These are phyloP conservation scores for cat (Felis catus) DNA, from an alignment of 2,113 vertebrate genomes.

Conservation along the genomic window DNA sequence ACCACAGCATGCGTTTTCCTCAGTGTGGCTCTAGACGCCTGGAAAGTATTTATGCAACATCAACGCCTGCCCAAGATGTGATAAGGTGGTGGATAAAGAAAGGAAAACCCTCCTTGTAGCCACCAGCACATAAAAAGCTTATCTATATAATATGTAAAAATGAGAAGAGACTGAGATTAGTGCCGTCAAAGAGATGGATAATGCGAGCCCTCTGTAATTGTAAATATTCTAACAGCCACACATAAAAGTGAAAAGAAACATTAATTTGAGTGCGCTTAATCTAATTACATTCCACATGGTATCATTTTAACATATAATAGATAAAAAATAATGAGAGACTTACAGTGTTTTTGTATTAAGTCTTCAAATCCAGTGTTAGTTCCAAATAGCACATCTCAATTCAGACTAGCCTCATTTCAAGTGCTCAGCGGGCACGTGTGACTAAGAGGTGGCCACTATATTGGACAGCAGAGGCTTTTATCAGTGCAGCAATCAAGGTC, in stretches of 20 bases:
- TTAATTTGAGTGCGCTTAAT: background rate
- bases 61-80: background rate
- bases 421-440: accelerated
- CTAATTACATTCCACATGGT: background rate
- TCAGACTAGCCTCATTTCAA: background rate
- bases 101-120: background rate
- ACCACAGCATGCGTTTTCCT: background rate
- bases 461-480: background rate
- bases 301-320: background rate
- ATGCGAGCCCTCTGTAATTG: background rate
- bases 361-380: background rate
- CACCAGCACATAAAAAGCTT: background rate
- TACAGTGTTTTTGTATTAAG: background rate
- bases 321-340: background rate
- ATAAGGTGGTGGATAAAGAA: background rate
- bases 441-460: background rate
- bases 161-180: background rate
- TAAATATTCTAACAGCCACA: background rate
- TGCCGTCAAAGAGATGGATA: background rate
- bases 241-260: background rate
- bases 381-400: background rate
- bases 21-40: background rate
- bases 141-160: background rate
- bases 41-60: background rate
- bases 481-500: background rate